Conservation (phyloP, 1,140 invertebrate species). For the Calephelis nemesis region DNA sequence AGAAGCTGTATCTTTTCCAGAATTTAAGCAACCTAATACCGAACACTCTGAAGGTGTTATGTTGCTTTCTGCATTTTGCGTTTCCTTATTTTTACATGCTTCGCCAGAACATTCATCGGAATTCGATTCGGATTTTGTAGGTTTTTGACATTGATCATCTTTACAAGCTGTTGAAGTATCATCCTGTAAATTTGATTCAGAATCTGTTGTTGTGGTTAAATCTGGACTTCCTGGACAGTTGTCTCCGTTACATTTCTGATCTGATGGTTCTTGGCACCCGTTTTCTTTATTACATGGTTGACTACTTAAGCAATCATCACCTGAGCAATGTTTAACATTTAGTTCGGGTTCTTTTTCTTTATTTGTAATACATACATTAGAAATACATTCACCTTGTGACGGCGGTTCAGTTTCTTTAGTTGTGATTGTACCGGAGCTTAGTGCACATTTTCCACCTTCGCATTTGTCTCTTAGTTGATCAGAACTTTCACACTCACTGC, state of each 20-base stretch:
- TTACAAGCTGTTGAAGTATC: conserved; percentile 27
- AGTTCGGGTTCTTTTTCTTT: neutral
- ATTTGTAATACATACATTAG: conserved; percentile 29
- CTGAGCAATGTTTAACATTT: conserved; percentile 33
- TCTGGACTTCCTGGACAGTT: conserved; percentile 31
- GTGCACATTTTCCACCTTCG: neutral
- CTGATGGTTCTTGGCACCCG: conserved; percentile 32
- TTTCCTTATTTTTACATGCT: conserved; percentile 52
- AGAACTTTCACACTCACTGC: neutral
- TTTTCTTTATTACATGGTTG: conserved; percentile 20
- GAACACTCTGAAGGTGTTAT: conserved; percentile 35
- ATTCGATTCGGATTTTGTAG: conserved; percentile 27
- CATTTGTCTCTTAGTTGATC: neutral
- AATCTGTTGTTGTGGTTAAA: conserved; percentile 27
- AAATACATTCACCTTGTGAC: conserved; percentile 32
- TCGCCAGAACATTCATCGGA: conserved; percentile 47
- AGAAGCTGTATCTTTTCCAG: neutral
- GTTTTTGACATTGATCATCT: conserved; percentile 33
- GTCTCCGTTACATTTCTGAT: conserved; percentile 44
- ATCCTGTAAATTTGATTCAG: conserved; percentile 21
- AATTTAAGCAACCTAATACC: conserved; percentile 35
- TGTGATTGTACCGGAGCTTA: neutral
- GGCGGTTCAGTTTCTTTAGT: neutral
- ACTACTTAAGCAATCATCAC: conserved; percentile 40
- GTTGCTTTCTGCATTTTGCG: conserved; percentile 25